Base-by-base conservation (phyloP, 2,797 vertebrate species). In the Phaenicophaeus curvirostris region DNA sequence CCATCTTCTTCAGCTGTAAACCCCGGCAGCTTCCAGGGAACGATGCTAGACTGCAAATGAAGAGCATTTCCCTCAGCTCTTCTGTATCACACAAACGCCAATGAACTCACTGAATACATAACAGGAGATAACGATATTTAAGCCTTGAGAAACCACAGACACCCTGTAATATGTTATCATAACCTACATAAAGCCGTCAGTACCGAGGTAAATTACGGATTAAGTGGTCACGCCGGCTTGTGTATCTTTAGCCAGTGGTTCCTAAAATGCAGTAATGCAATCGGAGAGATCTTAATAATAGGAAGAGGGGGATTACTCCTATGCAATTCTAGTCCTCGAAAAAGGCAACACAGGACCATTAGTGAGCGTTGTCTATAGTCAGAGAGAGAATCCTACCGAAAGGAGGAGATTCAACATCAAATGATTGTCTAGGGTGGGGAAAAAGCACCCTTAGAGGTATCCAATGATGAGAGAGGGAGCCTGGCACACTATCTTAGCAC, bases 201-300 rank as follows among this genome's bases (percentile, higher is more conserved):
- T 37, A 73, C 69, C 80, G 42, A 88, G 35, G 33, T 93, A 95
- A 83, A 65, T 90, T 91, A 85, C 30, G 73, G 84, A 90, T 81
- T 85, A 91, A 91, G 57, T 1, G 4, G 62, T 71, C 61, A 48
- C 48, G 39, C 62, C 58, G 79, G 37, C 21, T 74, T 80, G 33
- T n/a, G 19, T 77, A 66, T 37, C 85, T 89, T 80, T 39, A 84
- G 84, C 71, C 59, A 73, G 46, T 41, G 12, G 73, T 42, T 87
- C 79, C 87, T 87, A 80, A 55, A 95, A 68, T 18, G 31, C 74
- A 84, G 11, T 14, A 87, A 73, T 11, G 79, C 6, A 31, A 50
- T 58, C 23, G 10, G 3, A 48, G 15, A 69, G 16, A 74, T 27
- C 37, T 65, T 50, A 65, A 15, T 28, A 71, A 37, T 1, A 71